Evolutionary conservation across 37 sponge, comb jelly and placozoan species (phyloP), one percentile per base, ranked within the genome.

Genomic region (Halichondria panicea): DNA sequence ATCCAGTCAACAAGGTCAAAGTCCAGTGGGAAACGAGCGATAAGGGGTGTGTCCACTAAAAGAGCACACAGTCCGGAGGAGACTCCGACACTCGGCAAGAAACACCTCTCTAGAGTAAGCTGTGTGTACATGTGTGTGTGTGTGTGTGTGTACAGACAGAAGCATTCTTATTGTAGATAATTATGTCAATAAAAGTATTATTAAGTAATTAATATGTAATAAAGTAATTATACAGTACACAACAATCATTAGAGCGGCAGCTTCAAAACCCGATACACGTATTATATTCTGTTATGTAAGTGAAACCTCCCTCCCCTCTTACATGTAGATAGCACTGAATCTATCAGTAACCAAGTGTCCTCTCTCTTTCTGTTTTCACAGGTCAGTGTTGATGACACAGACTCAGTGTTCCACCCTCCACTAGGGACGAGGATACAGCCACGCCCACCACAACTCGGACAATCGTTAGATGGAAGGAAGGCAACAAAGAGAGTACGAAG

Each of bases 401-500:
- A 3, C 9, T 2, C 56, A 3, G 3, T 25, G 25, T 25, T 27
- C 9, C 56, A 3, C 56, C 56, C 11, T 15, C 52, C 52, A 18
- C 52, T 15, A n/a, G n/a, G n/a, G n/a, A n/a, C n/a, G n/a, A n/a
- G n/a, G n/a, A n/a, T n/a, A n/a, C n/a, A n/a, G n/a, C 52, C 52
- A 48, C 52, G 52, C 9, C 9, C 56, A 55, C 68, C 68, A 63
- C 3, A n/a, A n/a, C n/a, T n/a, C n/a, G n/a, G n/a, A n/a, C n/a
- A n/a, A n/a, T n/a, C n/a, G n/a, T n/a, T n/a, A n/a, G 76, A 48
- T 15, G 63, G 63, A 53, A 46, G 62, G 43, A 63, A 19, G 48
- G 31, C 76, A 6, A 3, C 76, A 35, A 76, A 76, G 52, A 62
- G 76, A 63, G 28, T 4, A n/a, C 40, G 52, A 48, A 62, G 64